Evolutionary conservation across 2,888 invertebrate species (phyloP), one percentile per base, ranked within the genome.

Genomic region (Hoplodrina blanda): DNA sequence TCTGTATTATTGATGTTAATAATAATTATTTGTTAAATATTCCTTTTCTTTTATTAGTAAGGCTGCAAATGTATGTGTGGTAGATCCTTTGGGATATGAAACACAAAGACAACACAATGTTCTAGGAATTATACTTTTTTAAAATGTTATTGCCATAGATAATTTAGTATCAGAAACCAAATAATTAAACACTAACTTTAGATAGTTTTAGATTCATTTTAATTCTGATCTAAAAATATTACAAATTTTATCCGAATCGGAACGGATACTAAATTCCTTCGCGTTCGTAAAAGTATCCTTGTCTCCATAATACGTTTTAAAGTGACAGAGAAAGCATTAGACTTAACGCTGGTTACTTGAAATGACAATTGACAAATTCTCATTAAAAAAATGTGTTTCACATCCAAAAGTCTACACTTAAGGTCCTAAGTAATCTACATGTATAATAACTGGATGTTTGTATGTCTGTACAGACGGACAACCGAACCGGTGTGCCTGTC

Each of bases 401-500:
- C 4, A 19, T 62, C 46, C 46, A 76, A 80, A 76, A 67, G 19
- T 11, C 50, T 11, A 4, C 19, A 50, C 2, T 11, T 13, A 11
- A 30, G 13, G 0, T 7, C 5, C 10, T 2, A 46, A 0, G n/a
- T 0, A 13, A 8, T 0, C 1, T 49, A 11, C 25, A 37, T 30
- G n/a, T 53, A n/a, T 59, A 78, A 25, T 78, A 62, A 50, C 11
- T 44, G 4, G 4, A 10, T 17, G 20, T 56, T 20, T 49, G 30
- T 70, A 57, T 76, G 61, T 73, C 46, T 55, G 60, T 41, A 11
- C 92, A 95, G 94, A 95, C 88, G 76, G 95, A 95, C 86, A 92
- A 90, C 81, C 82, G 95, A 15, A 89, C 89, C 19, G 90, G 90
- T 3, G 90, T 92, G 71, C 95, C 95, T 0, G 91, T 94, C 1